Evolutionary conservation across 1,140 invertebrate species (phyloP).

Genomic region (Bombus sibiricus): DNA sequence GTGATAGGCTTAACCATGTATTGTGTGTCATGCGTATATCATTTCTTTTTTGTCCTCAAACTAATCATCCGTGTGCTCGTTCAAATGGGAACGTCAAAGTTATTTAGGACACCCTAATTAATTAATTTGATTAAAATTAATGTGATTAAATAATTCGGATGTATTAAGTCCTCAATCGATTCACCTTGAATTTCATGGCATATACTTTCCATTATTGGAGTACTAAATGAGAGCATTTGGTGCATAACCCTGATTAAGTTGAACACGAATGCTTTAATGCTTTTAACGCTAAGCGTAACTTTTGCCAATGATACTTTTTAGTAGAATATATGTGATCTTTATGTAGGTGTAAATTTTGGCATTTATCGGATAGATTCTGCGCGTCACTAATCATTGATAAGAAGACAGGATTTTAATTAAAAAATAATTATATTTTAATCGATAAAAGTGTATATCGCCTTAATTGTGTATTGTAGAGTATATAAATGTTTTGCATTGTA

Average conservation of each 20-base stretch:
- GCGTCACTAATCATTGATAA: no score
- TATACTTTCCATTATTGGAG: background rate
- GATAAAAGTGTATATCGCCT: no score
- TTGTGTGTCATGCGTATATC: constrained; percentile 13
- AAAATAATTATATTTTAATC: no score
- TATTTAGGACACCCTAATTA: background rate
- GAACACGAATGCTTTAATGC: background rate
- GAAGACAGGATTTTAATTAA: no score
- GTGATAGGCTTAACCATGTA: constrained; percentile 33
- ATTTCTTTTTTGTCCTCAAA: background rate
- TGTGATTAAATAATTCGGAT: background rate
- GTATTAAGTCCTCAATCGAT: background rate
- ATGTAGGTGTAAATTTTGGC: no score
- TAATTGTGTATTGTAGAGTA: no score
- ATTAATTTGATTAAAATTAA: background rate
- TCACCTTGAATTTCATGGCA: constrained; percentile 1
- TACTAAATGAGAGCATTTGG: background rate
- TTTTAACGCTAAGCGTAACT: background rate
- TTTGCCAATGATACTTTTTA: background rate
- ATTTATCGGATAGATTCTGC: no score
- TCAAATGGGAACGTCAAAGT: no score
- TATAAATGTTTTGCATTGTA: no score
- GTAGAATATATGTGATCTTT: background rate
- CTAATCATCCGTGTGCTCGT: background rate
- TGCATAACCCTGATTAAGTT: background rate